Percentiles rank a stretch among this genome's conserved stretches.
phyloP scores from a whole-genome alignment of 2,888 invertebrate genomes.

The Polydrusus cervinus region DNA sequence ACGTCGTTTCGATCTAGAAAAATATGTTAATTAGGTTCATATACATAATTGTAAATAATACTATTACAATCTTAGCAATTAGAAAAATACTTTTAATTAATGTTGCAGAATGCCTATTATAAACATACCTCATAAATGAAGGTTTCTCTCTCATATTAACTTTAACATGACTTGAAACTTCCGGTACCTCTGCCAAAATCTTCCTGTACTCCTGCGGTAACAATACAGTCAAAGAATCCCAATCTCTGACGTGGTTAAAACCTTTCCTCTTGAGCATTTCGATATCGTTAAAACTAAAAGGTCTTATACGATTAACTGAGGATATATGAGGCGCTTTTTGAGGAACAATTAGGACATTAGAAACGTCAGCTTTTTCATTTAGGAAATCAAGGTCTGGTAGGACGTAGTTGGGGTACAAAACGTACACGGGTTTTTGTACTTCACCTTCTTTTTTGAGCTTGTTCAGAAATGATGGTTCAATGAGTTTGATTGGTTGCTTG shows the following conservation, averaged over 20 bases:
- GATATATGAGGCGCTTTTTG: constrained; percentile 73
- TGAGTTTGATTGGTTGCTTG: constrained; percentile 75
- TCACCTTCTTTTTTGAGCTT: constrained; percentile 75
- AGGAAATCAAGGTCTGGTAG: constrained; percentile 92
- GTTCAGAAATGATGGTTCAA: constrained; percentile 82
- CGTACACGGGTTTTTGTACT: constrained; percentile 85
- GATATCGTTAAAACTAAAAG: constrained; percentile 87
- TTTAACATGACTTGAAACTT: constrained; percentile 80
- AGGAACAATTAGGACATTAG: constrained; percentile 84
- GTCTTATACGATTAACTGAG: constrained; percentile 73
- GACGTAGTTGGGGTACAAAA: constrained; percentile 93
- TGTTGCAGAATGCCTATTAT: no score
- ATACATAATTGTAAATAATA: no score
- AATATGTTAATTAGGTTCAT: background rate
- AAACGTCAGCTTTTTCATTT: constrained; percentile 69
- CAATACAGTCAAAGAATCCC: constrained; percentile 93
- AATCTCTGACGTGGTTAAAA: constrained; percentile 90
- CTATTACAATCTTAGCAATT: background rate
- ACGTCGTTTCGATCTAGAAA: constrained; percentile 70
- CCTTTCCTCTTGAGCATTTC: constrained; percentile 87
- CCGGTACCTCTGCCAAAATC: constrained; percentile 86
- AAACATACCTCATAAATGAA: constrained; percentile 71
- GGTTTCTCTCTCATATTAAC: constrained; percentile 73
- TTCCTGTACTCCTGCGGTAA: constrained; percentile 89
- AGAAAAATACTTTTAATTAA: no score